phyloP scores from a whole-genome alignment of 2,888 invertebrate species.

The Zhengitettix transpicula region DNA sequence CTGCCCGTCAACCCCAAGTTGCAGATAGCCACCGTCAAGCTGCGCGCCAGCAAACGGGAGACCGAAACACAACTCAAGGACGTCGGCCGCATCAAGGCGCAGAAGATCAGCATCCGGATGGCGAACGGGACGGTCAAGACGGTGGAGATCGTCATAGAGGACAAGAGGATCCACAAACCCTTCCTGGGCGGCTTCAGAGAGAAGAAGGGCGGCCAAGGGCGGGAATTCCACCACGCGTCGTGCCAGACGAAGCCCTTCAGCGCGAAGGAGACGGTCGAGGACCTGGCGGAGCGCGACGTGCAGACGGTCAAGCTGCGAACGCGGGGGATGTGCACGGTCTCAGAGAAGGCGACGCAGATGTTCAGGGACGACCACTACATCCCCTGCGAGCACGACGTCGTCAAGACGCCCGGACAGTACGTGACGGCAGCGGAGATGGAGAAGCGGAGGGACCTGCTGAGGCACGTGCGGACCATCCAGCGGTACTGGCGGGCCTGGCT shows the following conservation, averaged over 20 bases:
- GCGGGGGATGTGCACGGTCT: conserved; percentile 31
- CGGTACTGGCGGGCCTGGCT: conserved; percentile 42
- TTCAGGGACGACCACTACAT: conserved; percentile 36
- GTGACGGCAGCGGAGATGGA: conserved; percentile 42
- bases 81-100: too few species aligned
- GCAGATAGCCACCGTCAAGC: too few species aligned
- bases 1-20: too few species aligned
- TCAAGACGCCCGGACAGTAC: conserved; percentile 41
- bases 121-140: not conserved
- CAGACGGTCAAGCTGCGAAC: conserved; percentile 23
- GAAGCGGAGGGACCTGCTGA: conserved; percentile 6
- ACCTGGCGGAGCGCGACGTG: not conserved
- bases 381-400: conserved; percentile 43
- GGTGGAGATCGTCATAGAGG: not conserved
- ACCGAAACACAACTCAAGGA: too few species aligned
- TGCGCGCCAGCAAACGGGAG: too few species aligned
- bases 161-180: conserved; percentile 37
- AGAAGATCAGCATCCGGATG: not conserved
- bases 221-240: conserved; percentile 17
- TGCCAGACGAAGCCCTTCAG: not conserved
- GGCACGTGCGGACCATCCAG: conserved; percentile 40
- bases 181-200: conserved; percentile 69
- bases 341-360: conserved; percentile 46
- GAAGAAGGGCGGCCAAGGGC: conserved; percentile 44
- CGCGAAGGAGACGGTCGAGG: not conserved